Evolutionary conservation across 2,797 vertebrate genomes (phyloP).

Genomic region (Eremophila alpestris): DNA sequence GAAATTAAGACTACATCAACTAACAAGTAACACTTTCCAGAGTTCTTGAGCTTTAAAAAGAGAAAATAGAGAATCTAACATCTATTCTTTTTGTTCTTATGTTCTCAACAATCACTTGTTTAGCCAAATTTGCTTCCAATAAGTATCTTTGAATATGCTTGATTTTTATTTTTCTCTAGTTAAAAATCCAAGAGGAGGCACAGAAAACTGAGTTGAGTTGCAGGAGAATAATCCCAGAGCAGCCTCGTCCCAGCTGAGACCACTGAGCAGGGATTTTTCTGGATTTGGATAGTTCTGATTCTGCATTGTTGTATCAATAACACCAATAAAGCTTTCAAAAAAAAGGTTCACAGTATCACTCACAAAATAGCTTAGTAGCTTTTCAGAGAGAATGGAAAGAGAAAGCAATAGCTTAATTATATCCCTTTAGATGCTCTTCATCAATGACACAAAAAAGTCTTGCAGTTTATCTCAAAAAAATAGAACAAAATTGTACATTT

Average conservation of each 20-base stretch:
- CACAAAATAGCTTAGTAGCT: background rate
- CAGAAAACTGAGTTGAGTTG: background rate
- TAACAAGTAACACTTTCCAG: background rate
- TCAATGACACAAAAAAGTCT: background rate
- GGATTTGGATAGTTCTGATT: background rate
- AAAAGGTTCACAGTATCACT: background rate
- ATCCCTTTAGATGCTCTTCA: background rate
- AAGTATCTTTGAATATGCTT: fast-evolving
- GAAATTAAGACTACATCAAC: background rate
- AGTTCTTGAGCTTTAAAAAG: background rate
- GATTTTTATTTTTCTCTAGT: background rate
- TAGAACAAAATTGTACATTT: background rate
- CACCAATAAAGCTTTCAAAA: background rate
- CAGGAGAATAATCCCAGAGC: background rate
- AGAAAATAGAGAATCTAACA: background rate
- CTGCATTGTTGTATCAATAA: background rate
- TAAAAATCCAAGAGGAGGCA: background rate
- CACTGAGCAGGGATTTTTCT: fast-evolving
- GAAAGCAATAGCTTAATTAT: background rate
- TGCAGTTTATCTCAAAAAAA: background rate
- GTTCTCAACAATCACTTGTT: background rate
- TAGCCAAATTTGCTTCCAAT: background rate
- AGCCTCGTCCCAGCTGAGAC: background rate
- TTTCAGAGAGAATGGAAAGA: background rate
- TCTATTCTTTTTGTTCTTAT: background rate